These are phyloP conservation scores for Trogon surrucura DNA, from an alignment of 2,113 vertebrate genomes.

Conservation along the genomic window DNA sequence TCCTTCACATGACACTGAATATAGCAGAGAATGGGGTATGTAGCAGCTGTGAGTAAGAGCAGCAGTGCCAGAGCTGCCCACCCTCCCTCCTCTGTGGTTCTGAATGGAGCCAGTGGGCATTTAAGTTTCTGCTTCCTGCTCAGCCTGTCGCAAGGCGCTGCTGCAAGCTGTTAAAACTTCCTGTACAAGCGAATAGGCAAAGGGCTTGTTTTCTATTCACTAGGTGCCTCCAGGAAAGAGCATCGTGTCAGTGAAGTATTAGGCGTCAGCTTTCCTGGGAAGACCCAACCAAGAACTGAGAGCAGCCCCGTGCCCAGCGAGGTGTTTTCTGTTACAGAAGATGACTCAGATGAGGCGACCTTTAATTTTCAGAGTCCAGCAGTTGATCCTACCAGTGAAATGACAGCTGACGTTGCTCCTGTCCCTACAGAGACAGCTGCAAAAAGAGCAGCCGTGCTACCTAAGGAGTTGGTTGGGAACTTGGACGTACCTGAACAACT, in stretches of 20 bases:
- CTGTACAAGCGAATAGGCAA: accelerated
- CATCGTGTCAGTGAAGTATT: not conserved
- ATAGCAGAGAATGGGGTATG: not conserved
- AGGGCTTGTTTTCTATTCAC: not conserved
- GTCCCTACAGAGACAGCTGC: not conserved
- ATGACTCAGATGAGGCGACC: accelerated
- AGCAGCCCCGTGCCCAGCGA: not conserved
- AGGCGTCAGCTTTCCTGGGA: not conserved
- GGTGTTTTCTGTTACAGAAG: not conserved
- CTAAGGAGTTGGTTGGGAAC: not conserved
- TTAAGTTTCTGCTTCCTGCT: not conserved
- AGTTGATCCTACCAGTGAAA: not conserved
- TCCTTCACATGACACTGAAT: not conserved
- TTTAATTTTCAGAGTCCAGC: not conserved
- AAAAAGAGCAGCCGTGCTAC: not conserved
- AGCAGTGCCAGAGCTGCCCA: not conserved
- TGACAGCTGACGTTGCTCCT: accelerated
- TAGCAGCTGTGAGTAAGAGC: not conserved
- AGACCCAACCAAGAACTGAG: not conserved
- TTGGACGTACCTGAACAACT: not conserved
- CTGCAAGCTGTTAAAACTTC: not conserved
- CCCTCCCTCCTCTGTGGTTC: not conserved
- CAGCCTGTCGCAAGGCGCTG: not conserved
- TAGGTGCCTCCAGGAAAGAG: not conserved
- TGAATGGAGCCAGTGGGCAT: not conserved